These are phyloP conservation scores for Xestia rhomboidea DNA, from an alignment of 2,888 invertebrate species.

Conservation along the genomic window DNA sequence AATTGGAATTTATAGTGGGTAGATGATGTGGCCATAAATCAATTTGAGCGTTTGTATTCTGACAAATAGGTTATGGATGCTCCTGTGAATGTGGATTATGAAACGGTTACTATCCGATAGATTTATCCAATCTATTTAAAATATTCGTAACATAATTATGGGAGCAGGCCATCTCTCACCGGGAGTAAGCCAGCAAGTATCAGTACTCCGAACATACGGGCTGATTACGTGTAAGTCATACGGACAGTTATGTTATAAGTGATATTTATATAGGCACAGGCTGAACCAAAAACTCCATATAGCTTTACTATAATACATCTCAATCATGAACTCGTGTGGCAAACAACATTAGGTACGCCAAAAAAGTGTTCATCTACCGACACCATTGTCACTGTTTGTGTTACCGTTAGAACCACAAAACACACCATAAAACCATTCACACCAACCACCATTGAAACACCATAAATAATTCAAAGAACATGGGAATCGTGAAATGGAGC, in stretches of 20 bases:
- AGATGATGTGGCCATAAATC: slow-evolving; percentile 17
- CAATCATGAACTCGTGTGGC: neutral
- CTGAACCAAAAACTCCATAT: neutral
- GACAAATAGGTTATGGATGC: neutral
- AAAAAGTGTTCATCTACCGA: neutral
- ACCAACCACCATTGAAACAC: slow-evolving; percentile 33
- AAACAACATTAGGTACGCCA: neutral
- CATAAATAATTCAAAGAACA: slow-evolving; percentile 67
- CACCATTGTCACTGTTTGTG: neutral
- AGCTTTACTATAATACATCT: neutral
- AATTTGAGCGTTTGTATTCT: neutral
- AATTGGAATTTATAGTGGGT: slow-evolving; percentile 44
- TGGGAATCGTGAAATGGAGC: slow-evolving; percentile 65
- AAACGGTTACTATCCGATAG: neutral
- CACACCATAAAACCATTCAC: slow-evolving; percentile 36
- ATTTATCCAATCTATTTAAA: too few species aligned
- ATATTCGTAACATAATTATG: too few species aligned
- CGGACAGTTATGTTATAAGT: neutral
- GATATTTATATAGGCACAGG: neutral
- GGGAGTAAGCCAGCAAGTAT: neutral
- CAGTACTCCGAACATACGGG: neutral
- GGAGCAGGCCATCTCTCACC: too few species aligned
- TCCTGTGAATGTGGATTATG: neutral
- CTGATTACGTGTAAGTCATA: neutral
- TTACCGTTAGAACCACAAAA: neutral